Conservation (phyloP, 2,113 vertebrate genomes). For the Pontoporia blainvillei region DNA sequence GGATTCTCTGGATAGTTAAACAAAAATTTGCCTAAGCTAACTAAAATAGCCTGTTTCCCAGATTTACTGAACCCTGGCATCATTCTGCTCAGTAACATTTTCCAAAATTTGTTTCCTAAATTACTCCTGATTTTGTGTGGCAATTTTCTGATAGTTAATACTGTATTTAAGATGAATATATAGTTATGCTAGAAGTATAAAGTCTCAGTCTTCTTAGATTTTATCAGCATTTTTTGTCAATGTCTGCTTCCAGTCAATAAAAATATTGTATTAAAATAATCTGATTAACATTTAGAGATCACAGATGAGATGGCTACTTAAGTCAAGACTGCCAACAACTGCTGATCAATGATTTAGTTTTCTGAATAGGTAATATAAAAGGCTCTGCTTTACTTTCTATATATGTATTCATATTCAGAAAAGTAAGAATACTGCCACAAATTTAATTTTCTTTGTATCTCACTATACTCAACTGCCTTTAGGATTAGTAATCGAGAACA, state of each 20-base stretch:
- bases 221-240: neutral
- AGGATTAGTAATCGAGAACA: neutral
- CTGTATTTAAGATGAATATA: neutral
- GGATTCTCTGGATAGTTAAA: neutral
- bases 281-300: conserved; percentile 18
- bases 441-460: conserved; percentile 5
- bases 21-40: neutral
- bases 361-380: neutral
- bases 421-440: neutral
- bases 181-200: neutral
- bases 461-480: neutral
- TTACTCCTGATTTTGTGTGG: neutral
- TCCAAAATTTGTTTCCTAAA: conserved; percentile 29
- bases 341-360: neutral
- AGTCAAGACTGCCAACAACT: neutral
- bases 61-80: neutral
- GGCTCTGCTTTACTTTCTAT: neutral
- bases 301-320: neutral
- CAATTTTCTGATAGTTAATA: conserved; percentile 7
- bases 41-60: neutral
- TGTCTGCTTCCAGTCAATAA: neutral
- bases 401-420: neutral
- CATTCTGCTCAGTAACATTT: neutral
- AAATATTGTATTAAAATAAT: conserved; percentile 25
- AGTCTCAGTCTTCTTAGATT: neutral